A percentile compares a stretch with the other conserved stretches of the same genome.
phyloP scores from a whole-genome alignment of 1,140 invertebrate genomes.

The Arion vulgaris region DNA sequence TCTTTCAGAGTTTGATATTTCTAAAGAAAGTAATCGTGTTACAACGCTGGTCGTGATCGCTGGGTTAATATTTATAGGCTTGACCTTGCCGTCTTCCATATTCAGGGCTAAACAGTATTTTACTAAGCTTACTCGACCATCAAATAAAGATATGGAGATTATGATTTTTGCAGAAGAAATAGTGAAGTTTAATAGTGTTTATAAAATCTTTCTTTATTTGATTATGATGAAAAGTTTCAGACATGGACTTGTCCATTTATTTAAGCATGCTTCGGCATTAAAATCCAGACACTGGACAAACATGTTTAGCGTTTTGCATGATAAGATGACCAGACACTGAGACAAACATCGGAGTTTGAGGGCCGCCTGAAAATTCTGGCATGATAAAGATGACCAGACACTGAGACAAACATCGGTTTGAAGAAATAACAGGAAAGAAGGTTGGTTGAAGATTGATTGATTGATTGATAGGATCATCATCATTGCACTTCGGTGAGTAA shows the following conservation, averaged over 20 bases:
- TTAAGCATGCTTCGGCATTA: not conserved
- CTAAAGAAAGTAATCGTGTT: not conserved
- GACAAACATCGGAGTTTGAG: too few relatives aligned
- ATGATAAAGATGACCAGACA: too few relatives aligned
- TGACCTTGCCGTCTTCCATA: conserved; percentile 26
- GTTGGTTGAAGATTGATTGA: too few relatives aligned
- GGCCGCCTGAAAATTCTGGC: too few relatives aligned
- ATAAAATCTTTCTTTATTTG: conserved; percentile 33
- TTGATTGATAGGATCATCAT: too few relatives aligned
- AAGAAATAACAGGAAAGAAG: too few relatives aligned
- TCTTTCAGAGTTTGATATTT: conserved; percentile 20
- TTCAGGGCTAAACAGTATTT: conserved; percentile 13
- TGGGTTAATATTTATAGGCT: conserved; percentile 17
- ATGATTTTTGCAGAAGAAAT: conserved; percentile 9
- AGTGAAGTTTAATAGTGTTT: conserved; percentile 31
- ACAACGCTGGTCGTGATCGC: conserved; percentile 17
- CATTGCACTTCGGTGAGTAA: too few relatives aligned
- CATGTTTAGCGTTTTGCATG: conserved; percentile 1
- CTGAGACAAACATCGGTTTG: too few relatives aligned
- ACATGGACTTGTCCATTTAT: conserved; percentile 1
- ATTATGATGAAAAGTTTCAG: conserved; percentile 20
- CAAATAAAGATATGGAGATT: conserved; percentile 8
- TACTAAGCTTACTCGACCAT: not conserved
- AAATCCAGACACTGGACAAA: not conserved
- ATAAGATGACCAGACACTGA: not conserved